Evolutionary conservation across 2,888 invertebrate genomes (phyloP).

Genomic region (Encarsia formosa): DNA sequence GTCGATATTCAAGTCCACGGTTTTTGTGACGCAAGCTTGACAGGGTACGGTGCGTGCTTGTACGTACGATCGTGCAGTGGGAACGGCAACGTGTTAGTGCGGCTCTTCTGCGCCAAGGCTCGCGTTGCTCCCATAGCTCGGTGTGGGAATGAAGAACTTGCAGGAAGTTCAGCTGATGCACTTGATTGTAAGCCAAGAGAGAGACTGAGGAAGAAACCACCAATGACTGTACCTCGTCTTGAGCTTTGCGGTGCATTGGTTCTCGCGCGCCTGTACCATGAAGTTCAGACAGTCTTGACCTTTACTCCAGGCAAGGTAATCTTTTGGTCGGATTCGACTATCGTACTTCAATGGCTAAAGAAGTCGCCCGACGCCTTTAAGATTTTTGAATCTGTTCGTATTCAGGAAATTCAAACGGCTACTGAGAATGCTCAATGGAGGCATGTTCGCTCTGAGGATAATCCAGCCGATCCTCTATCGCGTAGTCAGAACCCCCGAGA

Average conservation of each 20-base stretch:
- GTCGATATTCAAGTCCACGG: not conserved
- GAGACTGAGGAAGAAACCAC: too few species aligned
- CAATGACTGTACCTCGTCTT: not conserved
- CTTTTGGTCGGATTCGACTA: slow-evolving; percentile 27
- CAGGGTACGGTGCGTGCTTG: not conserved
- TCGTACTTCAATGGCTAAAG: slow-evolving; percentile 25
- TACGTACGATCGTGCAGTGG: not conserved
- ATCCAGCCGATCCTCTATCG: slow-evolving; percentile 28
- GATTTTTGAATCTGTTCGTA: slow-evolving; percentile 22
- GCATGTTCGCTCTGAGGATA: slow-evolving; percentile 21
- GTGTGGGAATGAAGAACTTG: too few species aligned
- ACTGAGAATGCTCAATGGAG: slow-evolving; percentile 20
- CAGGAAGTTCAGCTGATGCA: too few species aligned
- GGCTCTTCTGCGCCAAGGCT: not conserved
- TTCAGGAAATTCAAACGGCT: slow-evolving; percentile 25
- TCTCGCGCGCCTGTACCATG: not conserved
- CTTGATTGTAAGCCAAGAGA: too few species aligned
- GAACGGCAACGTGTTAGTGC: not conserved
- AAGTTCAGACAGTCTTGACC: not conserved
- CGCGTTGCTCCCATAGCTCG: not conserved
- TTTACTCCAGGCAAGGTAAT: not conserved
- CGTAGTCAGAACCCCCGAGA: slow-evolving; percentile 24
- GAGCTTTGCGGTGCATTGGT: slow-evolving; percentile 1
- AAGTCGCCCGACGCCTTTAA: slow-evolving; percentile 13
- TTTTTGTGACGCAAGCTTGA: not conserved